These are phyloP conservation scores for Diachrysia chrysitis DNA, from an alignment of 2,888 invertebrate species.

Conservation along the genomic window DNA sequence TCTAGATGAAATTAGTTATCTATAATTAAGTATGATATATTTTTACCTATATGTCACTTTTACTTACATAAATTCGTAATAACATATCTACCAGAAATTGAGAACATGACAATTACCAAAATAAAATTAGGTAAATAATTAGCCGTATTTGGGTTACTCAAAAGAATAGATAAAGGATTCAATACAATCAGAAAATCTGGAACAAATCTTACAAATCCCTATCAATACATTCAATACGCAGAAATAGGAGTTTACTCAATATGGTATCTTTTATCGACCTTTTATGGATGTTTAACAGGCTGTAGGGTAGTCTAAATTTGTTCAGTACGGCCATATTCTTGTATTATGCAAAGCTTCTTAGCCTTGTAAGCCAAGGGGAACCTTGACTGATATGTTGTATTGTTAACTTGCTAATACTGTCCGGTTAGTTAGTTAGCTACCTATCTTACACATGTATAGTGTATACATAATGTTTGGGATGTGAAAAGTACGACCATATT, in stretches of 20 bases:
- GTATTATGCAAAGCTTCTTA: slow-evolving; percentile 6
- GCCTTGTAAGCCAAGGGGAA: slow-evolving; percentile 12
- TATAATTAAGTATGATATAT: no score
- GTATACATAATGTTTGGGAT: not conserved
- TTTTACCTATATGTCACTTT: no score
- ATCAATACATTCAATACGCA: not conserved
- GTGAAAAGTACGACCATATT: not conserved
- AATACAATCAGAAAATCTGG: not conserved
- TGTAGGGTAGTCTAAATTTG: slow-evolving; percentile 1
- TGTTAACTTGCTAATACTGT: not conserved
- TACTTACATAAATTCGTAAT: no score
- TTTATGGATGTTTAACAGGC: not conserved
- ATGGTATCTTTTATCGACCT: not conserved
- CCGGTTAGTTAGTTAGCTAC: not conserved
- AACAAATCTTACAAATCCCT: not conserved
- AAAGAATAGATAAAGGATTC: no score
- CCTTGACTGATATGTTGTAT: slow-evolving; percentile 5
- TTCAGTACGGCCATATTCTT: not conserved
- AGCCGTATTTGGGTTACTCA: no score
- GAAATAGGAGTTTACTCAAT: not conserved
- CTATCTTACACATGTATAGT: not conserved
- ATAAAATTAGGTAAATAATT: no score
- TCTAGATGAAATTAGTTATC: no score
- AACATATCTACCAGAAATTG: no score
- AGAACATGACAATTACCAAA: no score